phyloP scores from a whole-genome alignment of 2,888 invertebrate genomes.

The Mylabris sibirica region DNA sequence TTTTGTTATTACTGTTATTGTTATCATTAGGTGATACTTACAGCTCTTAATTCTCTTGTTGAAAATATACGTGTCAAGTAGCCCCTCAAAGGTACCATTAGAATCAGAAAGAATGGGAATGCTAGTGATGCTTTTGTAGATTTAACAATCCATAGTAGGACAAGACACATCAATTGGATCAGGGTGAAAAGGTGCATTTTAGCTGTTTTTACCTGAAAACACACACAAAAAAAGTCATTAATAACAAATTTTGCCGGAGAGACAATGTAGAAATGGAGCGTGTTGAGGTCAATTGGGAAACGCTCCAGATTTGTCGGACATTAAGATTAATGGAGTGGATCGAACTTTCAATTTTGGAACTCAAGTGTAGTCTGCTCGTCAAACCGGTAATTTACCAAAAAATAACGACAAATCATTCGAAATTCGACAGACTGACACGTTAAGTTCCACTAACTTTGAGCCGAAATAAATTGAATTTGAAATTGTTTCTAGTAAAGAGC shows the following conservation, averaged over 20 bases:
- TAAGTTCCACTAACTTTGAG: too few relatives aligned
- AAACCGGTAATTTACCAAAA: too few relatives aligned
- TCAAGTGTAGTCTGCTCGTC: neutral
- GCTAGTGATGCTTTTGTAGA: slow-evolving; percentile 88
- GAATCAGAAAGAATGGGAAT: slow-evolving; percentile 91
- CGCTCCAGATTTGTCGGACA: neutral
- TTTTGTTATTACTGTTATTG: neutral
- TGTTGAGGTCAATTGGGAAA: neutral
- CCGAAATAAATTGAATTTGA: too few relatives aligned
- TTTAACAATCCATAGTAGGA: slow-evolving; percentile 86
- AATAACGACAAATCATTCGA: too few relatives aligned
- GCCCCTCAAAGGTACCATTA: slow-evolving; percentile 88
- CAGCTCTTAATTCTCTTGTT: slow-evolving; percentile 82
- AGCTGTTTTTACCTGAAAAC: slow-evolving; percentile 78
- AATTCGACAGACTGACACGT: too few relatives aligned
- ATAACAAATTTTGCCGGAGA: neutral
- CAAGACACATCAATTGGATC: slow-evolving; percentile 82
- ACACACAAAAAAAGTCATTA: slow-evolving; percentile 14
- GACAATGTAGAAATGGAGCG: neutral
- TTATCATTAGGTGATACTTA: slow-evolving; percentile 62
- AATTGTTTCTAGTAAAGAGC: too few relatives aligned
- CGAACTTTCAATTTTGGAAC: neutral
- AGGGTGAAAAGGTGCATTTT: slow-evolving; percentile 93
- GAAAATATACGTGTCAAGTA: slow-evolving; percentile 78
- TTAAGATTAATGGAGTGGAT: neutral